Conservation (phyloP, 2,797 vertebrate genomes). For the Sparidentex hasta region DNA sequence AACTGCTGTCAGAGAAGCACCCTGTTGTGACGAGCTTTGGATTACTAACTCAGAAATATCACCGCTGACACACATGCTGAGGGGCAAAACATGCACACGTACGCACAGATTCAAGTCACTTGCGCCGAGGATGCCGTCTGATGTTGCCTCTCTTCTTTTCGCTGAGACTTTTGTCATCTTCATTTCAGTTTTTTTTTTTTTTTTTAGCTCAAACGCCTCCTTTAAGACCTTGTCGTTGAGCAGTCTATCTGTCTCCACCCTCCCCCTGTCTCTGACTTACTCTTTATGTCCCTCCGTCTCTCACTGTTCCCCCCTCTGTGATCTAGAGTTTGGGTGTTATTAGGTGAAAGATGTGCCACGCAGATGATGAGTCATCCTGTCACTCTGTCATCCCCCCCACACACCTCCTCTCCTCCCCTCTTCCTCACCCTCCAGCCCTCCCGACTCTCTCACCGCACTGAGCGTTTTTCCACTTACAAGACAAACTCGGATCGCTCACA, state of each 20-base stretch:
- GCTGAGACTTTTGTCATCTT: constrained; percentile 69
- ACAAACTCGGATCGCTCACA: constrained; percentile 36
- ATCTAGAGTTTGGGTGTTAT: constrained; percentile 71
- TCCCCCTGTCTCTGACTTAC: constrained; percentile 36
- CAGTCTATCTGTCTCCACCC: constrained; percentile 55
- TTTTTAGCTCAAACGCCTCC: constrained; percentile 63
- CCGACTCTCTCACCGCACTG: neutral
- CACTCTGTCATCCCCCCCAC: constrained; percentile 59
- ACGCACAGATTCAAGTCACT: constrained; percentile 44
- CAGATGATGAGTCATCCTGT: constrained; percentile 71
- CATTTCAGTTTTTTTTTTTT: constrained; percentile 46
- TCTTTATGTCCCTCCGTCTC: constrained; percentile 50
- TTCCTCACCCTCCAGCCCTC: constrained; percentile 3
- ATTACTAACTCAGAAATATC: constrained; percentile 57
- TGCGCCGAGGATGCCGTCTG: constrained; percentile 42
- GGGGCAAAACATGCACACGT: constrained; percentile 24
- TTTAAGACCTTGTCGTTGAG: constrained; percentile 61
- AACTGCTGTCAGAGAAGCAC: constrained; percentile 62
- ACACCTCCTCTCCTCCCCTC: neutral
- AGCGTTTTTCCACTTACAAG: constrained; percentile 22
- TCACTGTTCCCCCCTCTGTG: constrained; percentile 30
- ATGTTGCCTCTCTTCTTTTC: constrained; percentile 57
- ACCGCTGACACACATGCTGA: constrained; percentile 18
- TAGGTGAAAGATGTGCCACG: constrained; percentile 69
- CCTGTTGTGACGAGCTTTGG: constrained; percentile 53